A percentile compares a stretch with the other conserved stretches of the same genome.
phyloP scores from a whole-genome alignment of 2,113 vertebrate genomes.

The Takifugu bimaculatus region DNA sequence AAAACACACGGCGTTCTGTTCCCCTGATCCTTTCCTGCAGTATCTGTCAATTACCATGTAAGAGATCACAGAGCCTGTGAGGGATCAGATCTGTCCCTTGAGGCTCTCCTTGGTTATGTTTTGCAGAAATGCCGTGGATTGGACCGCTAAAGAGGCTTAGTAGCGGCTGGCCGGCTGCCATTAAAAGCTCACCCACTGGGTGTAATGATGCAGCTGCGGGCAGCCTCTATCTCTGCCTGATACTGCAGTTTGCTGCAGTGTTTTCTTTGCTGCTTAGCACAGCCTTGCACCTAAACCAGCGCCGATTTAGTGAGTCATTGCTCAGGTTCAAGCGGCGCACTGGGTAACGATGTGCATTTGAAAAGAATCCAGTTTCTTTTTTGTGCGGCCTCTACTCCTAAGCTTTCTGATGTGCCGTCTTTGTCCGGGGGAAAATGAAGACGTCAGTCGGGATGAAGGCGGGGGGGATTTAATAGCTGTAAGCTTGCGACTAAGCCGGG shows the following conservation, averaged over 20 bases:
- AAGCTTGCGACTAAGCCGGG: slow-evolving; percentile 67
- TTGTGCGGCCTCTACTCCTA: neutral
- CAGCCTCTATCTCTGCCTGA: slow-evolving; percentile 19
- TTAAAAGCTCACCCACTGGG: slow-evolving; percentile 49
- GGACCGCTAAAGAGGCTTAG: slow-evolving; percentile 72
- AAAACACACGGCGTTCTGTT: slow-evolving; percentile 36
- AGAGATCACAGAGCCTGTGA: slow-evolving; percentile 36
- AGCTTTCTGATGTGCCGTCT: slow-evolving; percentile 4
- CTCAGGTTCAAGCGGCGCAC: neutral
- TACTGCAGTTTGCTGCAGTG: slow-evolving; percentile 14
- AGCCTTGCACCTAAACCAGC: neutral
- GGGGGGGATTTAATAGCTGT: slow-evolving; percentile 60
- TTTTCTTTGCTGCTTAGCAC: neutral
- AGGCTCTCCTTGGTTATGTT: slow-evolving; percentile 53
- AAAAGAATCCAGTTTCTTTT: neutral
- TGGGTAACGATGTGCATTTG: neutral
- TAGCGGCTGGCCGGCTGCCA: slow-evolving; percentile 48
- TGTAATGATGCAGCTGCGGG: slow-evolving; percentile 17
- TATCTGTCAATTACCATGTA: slow-evolving; percentile 44
- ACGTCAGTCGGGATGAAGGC: slow-evolving; percentile 29
- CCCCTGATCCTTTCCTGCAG: slow-evolving; percentile 39
- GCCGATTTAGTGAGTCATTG: neutral
- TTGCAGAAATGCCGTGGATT: slow-evolving; percentile 57
- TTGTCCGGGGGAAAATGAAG: slow-evolving; percentile 29
- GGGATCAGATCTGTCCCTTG: slow-evolving; percentile 47